Percentiles rank a stretch among this genome's conserved stretches.
Evolutionary conservation across 2,113 vertebrate species (phyloP).

Genomic region (Bucco capensis): DNA sequence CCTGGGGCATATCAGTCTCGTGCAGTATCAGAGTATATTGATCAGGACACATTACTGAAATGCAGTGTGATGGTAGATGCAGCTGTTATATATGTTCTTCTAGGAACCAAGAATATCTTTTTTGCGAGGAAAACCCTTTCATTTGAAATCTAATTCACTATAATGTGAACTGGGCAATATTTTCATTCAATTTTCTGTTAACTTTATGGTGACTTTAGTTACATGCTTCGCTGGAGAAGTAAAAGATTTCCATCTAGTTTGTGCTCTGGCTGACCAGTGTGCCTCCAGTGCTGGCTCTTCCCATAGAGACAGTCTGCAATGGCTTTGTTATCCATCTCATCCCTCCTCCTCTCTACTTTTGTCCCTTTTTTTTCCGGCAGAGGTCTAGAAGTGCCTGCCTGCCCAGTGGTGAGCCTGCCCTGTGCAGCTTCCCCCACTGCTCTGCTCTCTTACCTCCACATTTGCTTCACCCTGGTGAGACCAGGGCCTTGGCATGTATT

Average conservation of each 20-base stretch:
- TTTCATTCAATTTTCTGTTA: background rate
- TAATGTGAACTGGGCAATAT: background rate
- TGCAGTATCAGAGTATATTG: background rate
- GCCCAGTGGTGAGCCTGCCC: background rate
- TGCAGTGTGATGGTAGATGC: background rate
- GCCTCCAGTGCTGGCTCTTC: background rate
- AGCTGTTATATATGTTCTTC: background rate
- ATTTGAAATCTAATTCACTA: background rate
- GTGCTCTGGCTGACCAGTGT: background rate
- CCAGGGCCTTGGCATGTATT: background rate
- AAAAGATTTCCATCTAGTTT: background rate
- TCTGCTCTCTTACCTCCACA: background rate
- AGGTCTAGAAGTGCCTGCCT: background rate
- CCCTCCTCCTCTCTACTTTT: background rate
- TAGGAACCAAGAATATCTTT: background rate
- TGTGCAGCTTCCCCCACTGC: background rate
- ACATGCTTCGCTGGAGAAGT: background rate
- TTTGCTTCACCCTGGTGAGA: background rate
- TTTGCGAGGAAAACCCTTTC: fast-evolving
- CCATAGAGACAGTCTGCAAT: background rate
- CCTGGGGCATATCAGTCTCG: background rate
- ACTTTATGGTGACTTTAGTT: background rate
- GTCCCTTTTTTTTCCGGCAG: background rate
- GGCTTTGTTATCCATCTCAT: background rate
- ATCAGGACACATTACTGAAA: background rate